These are phyloP conservation scores for Rhadina sibilatrix DNA, from an alignment of 2,113 vertebrate species.

Conservation along the genomic window DNA sequence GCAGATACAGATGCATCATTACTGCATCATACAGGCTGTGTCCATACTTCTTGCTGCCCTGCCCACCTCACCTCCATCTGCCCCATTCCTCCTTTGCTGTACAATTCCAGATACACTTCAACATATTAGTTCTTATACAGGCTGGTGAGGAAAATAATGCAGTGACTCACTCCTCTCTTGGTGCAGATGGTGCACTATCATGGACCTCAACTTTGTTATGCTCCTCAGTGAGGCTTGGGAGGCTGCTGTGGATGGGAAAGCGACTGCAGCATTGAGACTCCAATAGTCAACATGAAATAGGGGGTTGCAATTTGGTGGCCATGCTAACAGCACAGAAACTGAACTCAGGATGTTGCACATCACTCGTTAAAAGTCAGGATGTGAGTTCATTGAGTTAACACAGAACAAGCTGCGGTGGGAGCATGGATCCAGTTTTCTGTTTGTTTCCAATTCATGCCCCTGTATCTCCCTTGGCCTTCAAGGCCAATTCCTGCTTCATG, in stretches of 20 bases:
- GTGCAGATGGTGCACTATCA: background rate
- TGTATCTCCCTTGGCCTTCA: background rate
- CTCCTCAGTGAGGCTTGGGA: constrained; percentile 59
- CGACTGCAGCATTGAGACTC: background rate
- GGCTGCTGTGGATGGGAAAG: constrained; percentile 66
- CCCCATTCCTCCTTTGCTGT: background rate
- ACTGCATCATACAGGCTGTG: background rate
- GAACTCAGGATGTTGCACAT: background rate
- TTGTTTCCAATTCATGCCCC: background rate
- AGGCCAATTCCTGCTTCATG: background rate
- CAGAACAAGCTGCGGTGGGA: background rate
- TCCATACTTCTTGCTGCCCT: background rate
- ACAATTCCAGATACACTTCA: background rate
- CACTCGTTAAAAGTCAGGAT: background rate
- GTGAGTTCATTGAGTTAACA: accelerated
- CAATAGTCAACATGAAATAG: background rate
- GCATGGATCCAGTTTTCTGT: background rate
- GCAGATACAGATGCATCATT: background rate
- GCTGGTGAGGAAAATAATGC: background rate
- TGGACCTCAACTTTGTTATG: constrained; percentile 67
- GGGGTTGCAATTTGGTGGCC: background rate
- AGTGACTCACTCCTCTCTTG: constrained; percentile 50
- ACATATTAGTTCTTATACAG: background rate
- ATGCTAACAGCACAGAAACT: background rate
- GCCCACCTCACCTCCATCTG: background rate